These are phyloP conservation scores for Cremastobaeus sp. DNA, from an alignment of 2,888 invertebrate species.

Conservation along the genomic window DNA sequence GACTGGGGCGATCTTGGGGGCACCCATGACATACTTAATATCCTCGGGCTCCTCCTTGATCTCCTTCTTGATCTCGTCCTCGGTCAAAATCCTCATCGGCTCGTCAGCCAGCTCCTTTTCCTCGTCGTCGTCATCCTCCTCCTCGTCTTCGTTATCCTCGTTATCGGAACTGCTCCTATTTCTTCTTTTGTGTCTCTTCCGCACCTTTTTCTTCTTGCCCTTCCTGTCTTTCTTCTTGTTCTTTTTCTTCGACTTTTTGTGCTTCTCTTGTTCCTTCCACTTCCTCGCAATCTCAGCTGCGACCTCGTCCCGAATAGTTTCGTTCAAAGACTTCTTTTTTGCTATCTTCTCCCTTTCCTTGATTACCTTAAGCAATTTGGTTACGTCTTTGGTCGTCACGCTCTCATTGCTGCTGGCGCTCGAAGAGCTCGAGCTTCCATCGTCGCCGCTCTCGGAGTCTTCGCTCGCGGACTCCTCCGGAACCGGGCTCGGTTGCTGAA, in stretches of 20 bases:
- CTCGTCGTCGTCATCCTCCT: conserved; percentile 17
- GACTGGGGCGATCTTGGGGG: no score
- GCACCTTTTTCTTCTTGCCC: conserved; percentile 63
- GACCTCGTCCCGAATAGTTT: conserved; percentile 73
- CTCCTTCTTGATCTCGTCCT: conserved; percentile 69
- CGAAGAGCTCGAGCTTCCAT: conserved; percentile 21
- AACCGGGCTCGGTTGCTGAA: conserved; percentile 5
- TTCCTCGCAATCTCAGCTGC: conserved; percentile 73
- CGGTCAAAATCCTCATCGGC: conserved; percentile 63
- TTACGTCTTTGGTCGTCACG: conserved; percentile 64
- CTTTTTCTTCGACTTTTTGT: conserved; percentile 64
- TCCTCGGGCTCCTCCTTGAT: conserved; percentile 55
- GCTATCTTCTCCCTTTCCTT: conserved; percentile 73
- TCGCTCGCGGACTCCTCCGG: conserved; percentile 18
- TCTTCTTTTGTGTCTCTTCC: conserved; percentile 60
- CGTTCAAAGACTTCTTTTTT: conserved; percentile 70
- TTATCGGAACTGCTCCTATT: conserved; percentile 47
- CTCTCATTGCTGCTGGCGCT: conserved; percentile 53
- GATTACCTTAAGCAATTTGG: conserved; percentile 72
- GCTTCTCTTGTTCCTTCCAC: conserved; percentile 68
- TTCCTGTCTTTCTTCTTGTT: conserved; percentile 64
- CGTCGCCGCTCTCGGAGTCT: conserved; percentile 30
- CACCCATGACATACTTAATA: no score
- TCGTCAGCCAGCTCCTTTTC: conserved; percentile 10
- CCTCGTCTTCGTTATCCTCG: conserved; percentile 29